phyloP scores from a whole-genome alignment of 2,113 vertebrate species.

The Apteryx owenii region DNA sequence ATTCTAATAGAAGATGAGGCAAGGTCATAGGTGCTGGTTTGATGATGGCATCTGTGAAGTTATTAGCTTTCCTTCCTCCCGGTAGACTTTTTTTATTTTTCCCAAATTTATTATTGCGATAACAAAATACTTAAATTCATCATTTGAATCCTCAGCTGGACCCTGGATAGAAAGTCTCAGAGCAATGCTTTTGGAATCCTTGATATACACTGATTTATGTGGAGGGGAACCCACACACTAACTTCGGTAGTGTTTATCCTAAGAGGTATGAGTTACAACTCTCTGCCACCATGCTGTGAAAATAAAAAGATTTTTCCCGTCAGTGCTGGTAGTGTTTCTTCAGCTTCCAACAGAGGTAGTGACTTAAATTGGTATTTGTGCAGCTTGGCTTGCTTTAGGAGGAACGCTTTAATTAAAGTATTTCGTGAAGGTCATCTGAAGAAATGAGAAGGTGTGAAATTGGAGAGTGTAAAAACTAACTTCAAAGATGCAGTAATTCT shows the following conservation, averaged over 20 bases:
- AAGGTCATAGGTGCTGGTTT: neutral
- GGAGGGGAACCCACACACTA: neutral
- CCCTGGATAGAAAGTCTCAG: neutral
- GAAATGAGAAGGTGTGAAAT: neutral
- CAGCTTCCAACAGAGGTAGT: neutral
- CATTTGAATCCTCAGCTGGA: neutral
- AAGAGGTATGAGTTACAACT: accelerated
- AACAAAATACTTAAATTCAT: neutral
- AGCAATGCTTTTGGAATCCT: neutral
- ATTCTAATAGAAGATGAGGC: neutral
- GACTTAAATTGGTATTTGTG: neutral
- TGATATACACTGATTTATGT: neutral
- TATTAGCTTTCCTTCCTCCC: neutral
- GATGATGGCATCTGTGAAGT: neutral
- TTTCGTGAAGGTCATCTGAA: neutral
- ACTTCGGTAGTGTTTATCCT: neutral
- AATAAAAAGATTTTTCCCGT: neutral
- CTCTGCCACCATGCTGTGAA: neutral
- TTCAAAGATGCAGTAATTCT: neutral
- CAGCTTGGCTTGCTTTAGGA: neutral
- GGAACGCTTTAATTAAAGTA: accelerated
- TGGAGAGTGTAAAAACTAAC: accelerated
- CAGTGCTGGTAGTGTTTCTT: neutral
- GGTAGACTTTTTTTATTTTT: neutral
- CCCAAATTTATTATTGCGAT: neutral